These are phyloP conservation scores for Willisornis vidua DNA, from an alignment of 2,113 vertebrate genomes.

Conservation along the genomic window DNA sequence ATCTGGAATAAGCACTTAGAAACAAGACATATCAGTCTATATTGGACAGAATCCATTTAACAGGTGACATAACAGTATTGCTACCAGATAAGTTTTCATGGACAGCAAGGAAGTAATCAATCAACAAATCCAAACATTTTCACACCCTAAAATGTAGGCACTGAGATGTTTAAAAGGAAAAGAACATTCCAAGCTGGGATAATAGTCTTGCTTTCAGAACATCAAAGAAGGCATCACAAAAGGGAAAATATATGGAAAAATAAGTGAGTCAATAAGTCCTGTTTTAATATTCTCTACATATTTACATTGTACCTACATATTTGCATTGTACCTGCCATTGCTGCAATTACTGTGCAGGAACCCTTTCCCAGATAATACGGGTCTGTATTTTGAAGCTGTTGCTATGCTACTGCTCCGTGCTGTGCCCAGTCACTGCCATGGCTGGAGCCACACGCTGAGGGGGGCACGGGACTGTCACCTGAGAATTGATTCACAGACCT, in stretches of 20 bases:
- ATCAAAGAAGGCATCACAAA: neutral
- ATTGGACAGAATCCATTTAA: neutral
- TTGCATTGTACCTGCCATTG: neutral
- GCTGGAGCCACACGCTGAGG: neutral
- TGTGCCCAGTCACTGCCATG: neutral
- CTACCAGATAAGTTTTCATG: neutral
- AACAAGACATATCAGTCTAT: neutral
- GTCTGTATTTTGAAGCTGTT: constrained; percentile 43
- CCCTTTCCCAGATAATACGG: constrained; percentile 35
- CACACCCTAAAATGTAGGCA: neutral
- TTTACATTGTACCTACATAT: neutral
- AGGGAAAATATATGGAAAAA: neutral
- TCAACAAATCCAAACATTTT: neutral
- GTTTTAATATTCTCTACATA: neutral
- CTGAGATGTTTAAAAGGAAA: neutral
- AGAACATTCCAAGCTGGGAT: neutral
- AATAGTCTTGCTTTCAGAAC: neutral
- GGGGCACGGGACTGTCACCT: neutral
- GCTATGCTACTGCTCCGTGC: constrained; percentile 3
- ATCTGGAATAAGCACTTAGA: neutral
- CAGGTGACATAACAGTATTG: neutral
- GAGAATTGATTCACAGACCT: neutral
- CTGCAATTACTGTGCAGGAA: neutral
- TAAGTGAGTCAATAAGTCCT: neutral
- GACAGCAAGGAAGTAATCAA: neutral